Conservation (phyloP, 2,113 vertebrate genomes). For the Brienomyrus brachyistius region DNA sequence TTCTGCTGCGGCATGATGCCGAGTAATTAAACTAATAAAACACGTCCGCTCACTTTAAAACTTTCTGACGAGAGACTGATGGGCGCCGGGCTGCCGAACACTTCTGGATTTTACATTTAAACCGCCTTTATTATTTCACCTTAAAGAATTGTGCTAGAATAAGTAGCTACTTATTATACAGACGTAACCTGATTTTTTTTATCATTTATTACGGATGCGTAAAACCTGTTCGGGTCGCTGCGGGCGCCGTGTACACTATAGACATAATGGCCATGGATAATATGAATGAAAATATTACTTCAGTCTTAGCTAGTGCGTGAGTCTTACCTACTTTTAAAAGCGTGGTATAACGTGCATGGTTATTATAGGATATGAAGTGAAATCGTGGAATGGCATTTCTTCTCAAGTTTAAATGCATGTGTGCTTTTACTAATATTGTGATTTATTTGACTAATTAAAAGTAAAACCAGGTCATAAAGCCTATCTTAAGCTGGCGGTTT, state of each 20-base stretch:
- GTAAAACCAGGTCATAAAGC: neutral
- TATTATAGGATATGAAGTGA: neutral
- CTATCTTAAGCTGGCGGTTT: neutral
- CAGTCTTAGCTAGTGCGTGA: neutral
- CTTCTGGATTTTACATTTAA: neutral
- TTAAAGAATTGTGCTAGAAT: neutral
- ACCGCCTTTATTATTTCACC: neutral
- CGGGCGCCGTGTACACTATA: neutral
- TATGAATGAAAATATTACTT: neutral
- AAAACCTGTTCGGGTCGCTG: neutral
- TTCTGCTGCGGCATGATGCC: neutral
- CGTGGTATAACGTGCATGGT: neutral
- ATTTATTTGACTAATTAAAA: neutral
- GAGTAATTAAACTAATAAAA: neutral
- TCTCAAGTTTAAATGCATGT: neutral
- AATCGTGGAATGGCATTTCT: neutral
- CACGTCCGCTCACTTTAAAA: neutral
- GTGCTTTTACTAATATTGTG: neutral
- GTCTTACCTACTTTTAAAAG: neutral
- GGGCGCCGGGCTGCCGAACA: neutral
- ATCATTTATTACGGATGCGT: neutral
- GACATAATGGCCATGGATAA: neutral
- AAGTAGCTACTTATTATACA: neutral
- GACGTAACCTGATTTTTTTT: neutral
- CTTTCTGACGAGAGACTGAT: neutral